A percentile compares a stretch with the other conserved stretches of the same genome.
phyloP scores from a whole-genome alignment of 2,888 invertebrate genomes.

The Ditylenchus weischeri region DNA sequence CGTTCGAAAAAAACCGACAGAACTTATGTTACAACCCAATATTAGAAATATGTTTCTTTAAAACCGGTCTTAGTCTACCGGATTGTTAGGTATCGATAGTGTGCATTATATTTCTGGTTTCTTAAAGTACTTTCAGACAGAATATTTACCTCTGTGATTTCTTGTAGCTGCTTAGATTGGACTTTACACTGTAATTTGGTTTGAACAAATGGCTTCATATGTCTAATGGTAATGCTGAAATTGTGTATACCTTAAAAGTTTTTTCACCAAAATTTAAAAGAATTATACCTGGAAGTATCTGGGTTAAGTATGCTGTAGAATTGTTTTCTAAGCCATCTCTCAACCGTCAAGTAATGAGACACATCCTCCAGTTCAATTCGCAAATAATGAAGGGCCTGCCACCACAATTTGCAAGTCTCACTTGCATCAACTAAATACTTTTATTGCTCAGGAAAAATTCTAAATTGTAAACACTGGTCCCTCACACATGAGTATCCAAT shows the following conservation, averaged over 20 bases:
- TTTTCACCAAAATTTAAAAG: background rate
- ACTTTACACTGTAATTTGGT: slow-evolving; percentile 55
- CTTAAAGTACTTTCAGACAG: background rate
- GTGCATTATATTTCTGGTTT: too few species aligned
- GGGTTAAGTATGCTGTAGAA: slow-evolving; percentile 45
- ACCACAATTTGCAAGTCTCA: slow-evolving; percentile 52
- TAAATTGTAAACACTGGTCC: background rate
- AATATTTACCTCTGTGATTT: slow-evolving; percentile 50
- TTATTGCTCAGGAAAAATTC: background rate
- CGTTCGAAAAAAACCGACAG: too few species aligned
- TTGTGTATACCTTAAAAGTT: background rate
- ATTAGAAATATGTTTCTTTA: too few species aligned
- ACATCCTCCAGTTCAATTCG: slow-evolving; percentile 36
- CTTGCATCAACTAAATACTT: slow-evolving; percentile 46
- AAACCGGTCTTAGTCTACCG: too few species aligned
- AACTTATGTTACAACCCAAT: too few species aligned
- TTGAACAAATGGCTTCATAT: slow-evolving; percentile 59
- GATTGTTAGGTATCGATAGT: too few species aligned
- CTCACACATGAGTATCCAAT: slow-evolving; percentile 42
- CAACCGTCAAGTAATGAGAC: slow-evolving; percentile 38
- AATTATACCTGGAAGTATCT: slow-evolving; percentile 24
- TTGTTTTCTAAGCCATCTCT: slow-evolving; percentile 54
- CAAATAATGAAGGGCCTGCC: slow-evolving; percentile 47
- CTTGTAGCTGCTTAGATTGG: slow-evolving; percentile 49
- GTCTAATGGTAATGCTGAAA: slow-evolving; percentile 44